Evolutionary conservation across 92 coral and sea anemone species (phyloP).

Genomic region (Epizoanthus rinbou): DNA sequence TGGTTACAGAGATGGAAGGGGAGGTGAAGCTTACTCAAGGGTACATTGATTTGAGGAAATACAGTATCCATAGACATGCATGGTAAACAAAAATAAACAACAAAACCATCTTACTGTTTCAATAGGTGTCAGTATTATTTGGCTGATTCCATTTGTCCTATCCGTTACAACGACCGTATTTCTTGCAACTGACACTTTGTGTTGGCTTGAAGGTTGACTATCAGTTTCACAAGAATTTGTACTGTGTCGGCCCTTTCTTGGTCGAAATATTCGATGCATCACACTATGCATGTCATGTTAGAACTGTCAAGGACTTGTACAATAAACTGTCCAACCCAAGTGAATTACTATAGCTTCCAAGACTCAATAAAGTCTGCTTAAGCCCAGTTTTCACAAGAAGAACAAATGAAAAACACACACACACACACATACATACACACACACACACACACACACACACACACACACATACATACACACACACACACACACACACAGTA

Average conservation of each 20-base stretch:
- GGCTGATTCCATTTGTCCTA: conserved; percentile 22
- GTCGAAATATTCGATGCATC: conserved; percentile 29
- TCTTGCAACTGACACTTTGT: conserved; percentile 24
- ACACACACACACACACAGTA: too few relatives aligned
- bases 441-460: too few relatives aligned
- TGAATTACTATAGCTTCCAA: too few relatives aligned
- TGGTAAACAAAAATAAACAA: too few relatives aligned
- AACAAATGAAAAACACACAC: too few relatives aligned
- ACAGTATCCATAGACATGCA: neutral
- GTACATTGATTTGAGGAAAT: neutral
- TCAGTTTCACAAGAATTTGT: conserved; percentile 12
- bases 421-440: too few relatives aligned
- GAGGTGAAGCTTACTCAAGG: too few relatives aligned
- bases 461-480: too few relatives aligned
- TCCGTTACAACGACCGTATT: conserved; percentile 31
- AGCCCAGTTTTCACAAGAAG: too few relatives aligned
- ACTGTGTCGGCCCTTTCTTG: conserved; percentile 6
- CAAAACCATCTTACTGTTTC: neutral
- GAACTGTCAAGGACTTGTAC: neutral
- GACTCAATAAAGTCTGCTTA: too few relatives aligned
- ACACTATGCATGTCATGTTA: conserved; percentile 21
- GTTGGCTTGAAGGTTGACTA: conserved; percentile 29
- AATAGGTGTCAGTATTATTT: conserved; percentile 29
- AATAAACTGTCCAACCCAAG: too few relatives aligned
- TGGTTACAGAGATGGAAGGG: too few relatives aligned